Evolutionary conservation across 1,140 invertebrate species (phyloP), one percentile per base, ranked within the genome.

Genomic region (Drosophila repleta): DNA sequence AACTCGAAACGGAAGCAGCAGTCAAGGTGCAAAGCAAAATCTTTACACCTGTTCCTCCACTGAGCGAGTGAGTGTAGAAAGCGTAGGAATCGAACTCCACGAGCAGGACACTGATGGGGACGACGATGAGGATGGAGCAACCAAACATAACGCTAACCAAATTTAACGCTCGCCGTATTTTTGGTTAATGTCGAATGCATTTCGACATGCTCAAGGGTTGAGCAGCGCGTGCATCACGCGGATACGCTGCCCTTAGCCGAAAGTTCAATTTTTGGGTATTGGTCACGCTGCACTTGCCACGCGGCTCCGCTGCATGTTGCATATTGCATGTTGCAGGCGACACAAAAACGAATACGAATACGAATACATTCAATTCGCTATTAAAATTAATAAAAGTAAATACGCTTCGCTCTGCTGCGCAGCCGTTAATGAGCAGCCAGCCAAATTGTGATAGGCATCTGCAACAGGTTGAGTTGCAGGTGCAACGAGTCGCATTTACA

Each of bases 21-120:
- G 83, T 87, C 83, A 87, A 87, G 83, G 83, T 87, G 83, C 83
- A 88, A 83, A 73, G 63, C 62, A 88, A 83, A 87, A 87, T 87
- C 83, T 79, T 89, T 87, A 83, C 83, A 87, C 83, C 83, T 88
- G 83, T 87, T 79, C 83, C 13, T 3, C 43, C 15, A 32, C 15
- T 51, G 41, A 5, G 29, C 3, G 18, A 82, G 78, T 82, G 83
- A 85, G 82, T 82, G 83, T 82, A 87, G 83, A 87, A 88, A 88
- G 82, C 83, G 82, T 82, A 72, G 70, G 72, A 81, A 87, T 87
- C 70, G 82, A 72, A 49, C 13, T 55, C 53, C 13, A 6, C 26
- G 26, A 29, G 11, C 39, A 21, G 75, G 58, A 51, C 32, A 37
- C 41, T 37, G 55, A 60, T 43, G 39, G 37, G 63, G 13, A 58